Conservation (phyloP, 2,797 vertebrate genomes). For the Lithobates sylvaticus region DNA sequence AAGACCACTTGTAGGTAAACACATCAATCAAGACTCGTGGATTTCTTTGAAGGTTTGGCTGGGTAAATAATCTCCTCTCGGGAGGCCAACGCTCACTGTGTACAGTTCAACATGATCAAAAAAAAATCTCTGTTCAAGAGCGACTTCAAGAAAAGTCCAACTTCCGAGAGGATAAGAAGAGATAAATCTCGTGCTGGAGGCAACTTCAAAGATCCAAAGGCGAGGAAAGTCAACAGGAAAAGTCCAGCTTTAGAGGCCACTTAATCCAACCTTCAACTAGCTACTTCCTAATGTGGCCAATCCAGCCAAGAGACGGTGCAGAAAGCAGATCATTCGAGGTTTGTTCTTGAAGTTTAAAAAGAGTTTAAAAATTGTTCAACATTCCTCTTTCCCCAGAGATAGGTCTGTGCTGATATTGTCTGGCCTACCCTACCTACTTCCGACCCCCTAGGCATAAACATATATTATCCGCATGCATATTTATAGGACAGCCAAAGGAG, state of each 20-base stretch:
- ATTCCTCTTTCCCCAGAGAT: background rate
- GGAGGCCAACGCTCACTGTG: constrained; percentile 11
- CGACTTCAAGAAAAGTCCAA: background rate
- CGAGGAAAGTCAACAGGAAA: background rate
- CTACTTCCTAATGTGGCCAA: background rate
- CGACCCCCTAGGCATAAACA: too few species aligned
- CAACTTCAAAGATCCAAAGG: constrained; percentile 27
- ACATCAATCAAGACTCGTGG: constrained; percentile 3
- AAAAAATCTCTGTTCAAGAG: constrained; percentile 1
- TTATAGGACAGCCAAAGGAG: too few species aligned
- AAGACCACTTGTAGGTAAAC: constrained; percentile 43
- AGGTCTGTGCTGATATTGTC: too few species aligned
- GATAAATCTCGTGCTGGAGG: background rate
- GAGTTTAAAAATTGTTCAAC: background rate
- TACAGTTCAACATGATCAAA: constrained; percentile 18
- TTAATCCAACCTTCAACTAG: background rate
- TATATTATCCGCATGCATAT: too few species aligned
- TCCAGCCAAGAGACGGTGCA: background rate
- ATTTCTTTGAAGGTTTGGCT: constrained; percentile 22
- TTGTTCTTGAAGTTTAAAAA: background rate
- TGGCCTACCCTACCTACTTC: too few species aligned
- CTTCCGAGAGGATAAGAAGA: constrained; percentile 8
- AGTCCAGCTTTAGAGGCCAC: background rate
- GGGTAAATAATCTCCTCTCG: constrained; percentile 33
- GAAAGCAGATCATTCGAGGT: background rate